phyloP scores from a whole-genome alignment of 1,140 invertebrate species.

The Cardiocondyla obscurior region DNA sequence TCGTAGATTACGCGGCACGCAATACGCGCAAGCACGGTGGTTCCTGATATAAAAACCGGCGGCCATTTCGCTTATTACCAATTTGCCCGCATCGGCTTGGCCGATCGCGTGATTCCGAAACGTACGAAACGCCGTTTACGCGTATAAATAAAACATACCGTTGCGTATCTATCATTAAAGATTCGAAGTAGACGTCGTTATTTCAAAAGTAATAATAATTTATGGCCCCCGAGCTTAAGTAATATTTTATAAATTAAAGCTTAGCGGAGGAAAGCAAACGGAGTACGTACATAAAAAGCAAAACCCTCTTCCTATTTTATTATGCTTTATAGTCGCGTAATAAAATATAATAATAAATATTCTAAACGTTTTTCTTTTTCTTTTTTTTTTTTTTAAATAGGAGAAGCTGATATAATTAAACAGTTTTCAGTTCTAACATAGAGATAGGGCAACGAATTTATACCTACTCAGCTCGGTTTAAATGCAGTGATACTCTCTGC shows the following conservation, averaged over 20 bases:
- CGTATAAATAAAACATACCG: neutral
- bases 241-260: neutral
- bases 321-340: neutral
- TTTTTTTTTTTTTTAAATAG: neutral
- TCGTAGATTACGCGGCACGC: neutral
- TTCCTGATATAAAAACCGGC: neutral
- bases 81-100: slow-evolving; percentile 10
- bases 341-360: neutral
- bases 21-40: neutral
- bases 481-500: neutral
- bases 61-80: slow-evolving; percentile 25
- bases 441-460: neutral
- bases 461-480: neutral
- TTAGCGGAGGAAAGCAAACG: neutral
- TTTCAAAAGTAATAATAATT: neutral
- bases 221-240: neutral
- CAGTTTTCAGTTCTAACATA: neutral
- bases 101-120: neutral
- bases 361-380: no score
- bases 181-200: neutral
- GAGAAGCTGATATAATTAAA: neutral
- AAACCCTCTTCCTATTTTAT: no score
- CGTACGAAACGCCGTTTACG: neutral
- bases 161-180: slow-evolving; percentile 8
- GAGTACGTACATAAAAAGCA: no score